Evolutionary conservation across 2,797 vertebrate species (phyloP), one percentile per base, ranked within the genome.

Genomic region (Peromyscus aztecus): DNA sequence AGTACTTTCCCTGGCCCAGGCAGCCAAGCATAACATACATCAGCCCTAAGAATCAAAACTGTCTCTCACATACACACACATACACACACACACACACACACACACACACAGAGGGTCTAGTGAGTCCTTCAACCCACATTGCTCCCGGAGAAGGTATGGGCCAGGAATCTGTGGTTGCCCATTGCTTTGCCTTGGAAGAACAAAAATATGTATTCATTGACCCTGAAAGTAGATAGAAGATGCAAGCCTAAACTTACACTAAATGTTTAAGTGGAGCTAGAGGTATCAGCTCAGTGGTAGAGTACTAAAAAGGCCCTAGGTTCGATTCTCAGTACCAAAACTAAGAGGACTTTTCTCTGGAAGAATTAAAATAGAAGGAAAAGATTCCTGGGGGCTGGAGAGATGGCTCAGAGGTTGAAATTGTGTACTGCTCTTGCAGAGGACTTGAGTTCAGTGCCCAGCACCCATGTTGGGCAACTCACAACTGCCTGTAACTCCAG

Each of bases 311-410:
- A 65, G 27, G 27, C 34, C 69, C 81, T 52, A 3, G 11, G 17
- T 65, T 76, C 57, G 8, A 7, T 17, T 37, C 46, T n/a, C 27
- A 85, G 10, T 29, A 77, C 12, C 6, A 27, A 57, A 84, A 61
- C 21, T 23, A 69, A 52, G 34, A 67, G 5, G 80, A 29, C 37
- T 88, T 90, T 89, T 76, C 89, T 67, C 91, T 67, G 76, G 31
- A 57, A 89, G 40, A 94, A 71, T 59, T 80, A 92, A 82, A 91
- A 90, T 40, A 49, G 24, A 43, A 40, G 49, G 13, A 78, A 93
- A 97, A 76, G 10, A 29, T 87, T 86, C 40, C 19, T 24, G 49
- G 23, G 23, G 23, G 13, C 10, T 8, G 21, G 55, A 52, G 43
- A 52, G 43, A 52, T 2, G 21, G 46, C 65, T 24, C 34, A 37